Base-by-base conservation (phyloP, 2,888 invertebrate species). In the Dryomyza anilis region DNA sequence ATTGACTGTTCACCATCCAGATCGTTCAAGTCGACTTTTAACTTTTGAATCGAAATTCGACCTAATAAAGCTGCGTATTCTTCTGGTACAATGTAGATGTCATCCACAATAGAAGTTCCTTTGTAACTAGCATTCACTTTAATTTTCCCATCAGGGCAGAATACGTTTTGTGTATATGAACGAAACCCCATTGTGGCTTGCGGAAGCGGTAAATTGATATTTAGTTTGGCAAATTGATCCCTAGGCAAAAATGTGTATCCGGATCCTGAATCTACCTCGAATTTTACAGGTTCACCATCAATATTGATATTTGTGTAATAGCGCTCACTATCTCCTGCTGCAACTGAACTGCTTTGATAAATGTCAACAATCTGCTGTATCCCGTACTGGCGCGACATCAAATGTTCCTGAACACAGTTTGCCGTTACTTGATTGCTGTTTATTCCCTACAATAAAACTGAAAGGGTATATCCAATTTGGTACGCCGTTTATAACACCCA, bases 71-170 rank as follows among this genome's bases (percentile, higher is more conserved):
- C 62, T 29, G 58, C 45, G 36, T 52, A 67, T 23, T 62, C 55
- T 52, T 67, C 64, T 53, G 67, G 67, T 19, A 68, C 64, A 48
- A 68, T 63, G 36, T 56, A 68, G 5, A 64, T 57, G 59, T 66
- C 66, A 19, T 68, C 66, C 14, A 19, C 36, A 7, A 67, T 53
- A 23, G 50, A 27, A 25, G 8, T 52, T 14, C 52, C 59, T 39
- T 56, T 33, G 52, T 65, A 58, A 16, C 52, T 23, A 30, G 43
- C 67, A 12, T 59, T 43, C 3, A 64, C 68, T 21, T 27, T 27
- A 27, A 62, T 21, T 60, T 68, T 66, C 12, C 65, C 66, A 66
- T 66, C 68, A 1, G 65, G 60, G 16, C 16, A 14, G 30, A 65
- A 67, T 10, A 52, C 25, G 14, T 63, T 46, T 36, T 63, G 58